Evolutionary conservation across 2,113 vertebrate genomes (phyloP), one percentile per base, ranked within the genome.

Genomic region (Zosterops japonicus): DNA sequence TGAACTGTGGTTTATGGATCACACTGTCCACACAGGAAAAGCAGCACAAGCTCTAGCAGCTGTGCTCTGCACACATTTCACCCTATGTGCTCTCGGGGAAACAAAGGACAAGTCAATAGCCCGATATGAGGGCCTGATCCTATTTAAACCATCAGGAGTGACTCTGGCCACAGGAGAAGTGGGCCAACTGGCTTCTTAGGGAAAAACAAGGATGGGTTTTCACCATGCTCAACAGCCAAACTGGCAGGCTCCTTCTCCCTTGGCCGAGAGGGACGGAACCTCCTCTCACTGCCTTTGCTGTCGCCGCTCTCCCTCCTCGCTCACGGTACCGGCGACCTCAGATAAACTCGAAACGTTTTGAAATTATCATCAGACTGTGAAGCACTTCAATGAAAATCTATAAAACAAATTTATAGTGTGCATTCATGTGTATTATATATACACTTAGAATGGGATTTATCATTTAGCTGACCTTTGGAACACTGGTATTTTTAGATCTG

Each of bases 331-430:
- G 4, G 86, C 2, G 83, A 96, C 94, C 96, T 95, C 95, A 78
- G 92, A 96, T 96, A 96, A 96, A 96, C 93, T 46, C 65, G 0
- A 60, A 95, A 64, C 8, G 5, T 86, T 95, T 42, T 71, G 80
- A 94, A 93, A 95, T 96, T 93, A 92, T 72, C 94, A 89, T 95
- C 83, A 78, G 90, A 75, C 93, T 96, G 92, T 93, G 85, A 93
- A 95, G 88, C 90, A 83, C 94, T 93, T 96, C 94, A 90, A 79
- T 82, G 93, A 90, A 96, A 95, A 96, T 93, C 95, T 90, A 96
- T 96, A 96, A 96, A 96, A 81, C 80, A 81, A 96, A 96, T 96
- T 94, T 95, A 96, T 78, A 93, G 86, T 71, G 92, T 82, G 92
- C 90, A 95, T 92, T 90, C 49, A 8, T 71, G 94, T 76, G 88